Base-by-base conservation (phyloP, 2,888 invertebrate species). In the Congeria kusceri region DNA sequence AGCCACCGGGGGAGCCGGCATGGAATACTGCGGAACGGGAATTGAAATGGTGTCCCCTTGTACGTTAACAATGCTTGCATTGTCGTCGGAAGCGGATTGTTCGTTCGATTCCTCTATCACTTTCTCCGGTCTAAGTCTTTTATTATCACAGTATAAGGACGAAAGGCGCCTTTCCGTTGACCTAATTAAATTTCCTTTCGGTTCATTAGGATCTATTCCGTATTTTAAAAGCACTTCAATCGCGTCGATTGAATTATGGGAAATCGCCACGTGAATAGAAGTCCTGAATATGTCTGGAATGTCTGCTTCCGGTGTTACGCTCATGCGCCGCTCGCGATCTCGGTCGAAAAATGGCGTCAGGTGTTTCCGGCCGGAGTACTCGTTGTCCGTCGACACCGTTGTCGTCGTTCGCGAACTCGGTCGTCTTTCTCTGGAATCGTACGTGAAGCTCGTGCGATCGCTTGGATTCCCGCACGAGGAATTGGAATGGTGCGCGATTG, bases 251-350 rank as follows among this genome's bases (percentile, higher is more conserved):
- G 95, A 94, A 64, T 94, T 94, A 89, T 95, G 94, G 80, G 95
- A 95, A 63, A 95, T 94, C n/a, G 95, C 95, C n/a, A 92, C 86
- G 91, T 95, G 95, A 27, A 95, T 92, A 49, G 95, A 95, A 88
- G 94, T 95, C 77, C 93, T 93, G 90, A 95, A 95, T 71, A 95
- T 94, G 61, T 94, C 90, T 3, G 94, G 94, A 53, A 92, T 91
- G 46, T 93, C 93, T 59, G 84, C 86, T 59, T 91, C 92, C 5
- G 91, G 87, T 7, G 88, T 86, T 18, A 88, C 84, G 84, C 93
- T 90, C 73, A 91, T 91, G 69, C 92, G 87, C 66, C 92, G 84
- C 20, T 81, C 83, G 75, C 91, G 88, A 79, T 88, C 91, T 79
- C 92, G 87, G 64, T 93, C 93, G 44, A 93, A 82, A 29, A 92